Percentiles rank a stretch among this genome's conserved stretches.
These are phyloP conservation scores for Maccullochella peelii DNA, from an alignment of 2,113 vertebrate species.

Conservation along the genomic window DNA sequence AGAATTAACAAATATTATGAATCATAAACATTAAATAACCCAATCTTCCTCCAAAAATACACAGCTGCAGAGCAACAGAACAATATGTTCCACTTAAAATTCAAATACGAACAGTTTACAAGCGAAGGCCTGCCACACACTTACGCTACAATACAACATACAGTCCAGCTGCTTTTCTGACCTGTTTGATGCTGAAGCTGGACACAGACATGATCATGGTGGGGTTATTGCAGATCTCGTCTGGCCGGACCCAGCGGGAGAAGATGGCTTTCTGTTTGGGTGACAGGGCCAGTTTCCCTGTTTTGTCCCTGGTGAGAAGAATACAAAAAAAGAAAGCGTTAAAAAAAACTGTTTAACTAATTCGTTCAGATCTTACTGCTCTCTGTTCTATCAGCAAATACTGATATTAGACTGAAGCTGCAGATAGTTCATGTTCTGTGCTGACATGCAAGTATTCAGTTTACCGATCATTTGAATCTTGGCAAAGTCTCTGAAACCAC, in stretches of 20 bases:
- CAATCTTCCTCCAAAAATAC: background rate
- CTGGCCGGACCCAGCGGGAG: constrained; percentile 94
- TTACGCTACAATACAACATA: too few relatives aligned
- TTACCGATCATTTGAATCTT: too few relatives aligned
- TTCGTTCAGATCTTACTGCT: background rate
- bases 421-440: too few relatives aligned
- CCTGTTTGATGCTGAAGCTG: constrained; percentile 99
- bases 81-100: background rate
- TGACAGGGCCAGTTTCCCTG: constrained; percentile 93
- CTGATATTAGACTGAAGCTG: too few relatives aligned
- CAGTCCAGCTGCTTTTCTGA: constrained; percentile 58
- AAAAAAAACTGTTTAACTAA: background rate
- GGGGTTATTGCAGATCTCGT: constrained; percentile 95
- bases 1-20: background rate
- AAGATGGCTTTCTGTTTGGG: constrained; percentile 97
- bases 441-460: too few relatives aligned
- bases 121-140: background rate
- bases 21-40: background rate
- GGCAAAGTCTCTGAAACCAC: too few relatives aligned
- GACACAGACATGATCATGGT: constrained; percentile 99
- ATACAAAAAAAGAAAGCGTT: background rate
- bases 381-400: background rate
- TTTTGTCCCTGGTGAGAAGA: constrained; percentile 88
- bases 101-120: background rate
- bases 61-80: background rate